Percentiles rank a stretch among this genome's conserved stretches.
Conservation (phyloP, 1,140 invertebrate genomes). For the Drosophila aff. region DNA sequence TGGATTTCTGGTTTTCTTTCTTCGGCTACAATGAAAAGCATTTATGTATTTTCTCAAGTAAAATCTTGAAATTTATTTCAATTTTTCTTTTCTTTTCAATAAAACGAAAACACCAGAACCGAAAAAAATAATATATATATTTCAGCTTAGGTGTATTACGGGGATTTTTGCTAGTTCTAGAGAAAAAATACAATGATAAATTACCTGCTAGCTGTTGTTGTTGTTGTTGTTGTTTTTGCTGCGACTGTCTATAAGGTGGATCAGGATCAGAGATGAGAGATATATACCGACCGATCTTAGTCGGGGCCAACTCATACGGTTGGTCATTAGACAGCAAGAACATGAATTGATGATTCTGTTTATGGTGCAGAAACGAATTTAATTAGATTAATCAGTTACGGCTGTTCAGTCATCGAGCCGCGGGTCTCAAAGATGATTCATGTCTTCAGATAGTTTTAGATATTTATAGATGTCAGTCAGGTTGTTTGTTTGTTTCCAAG, state of each 20-base stretch:
- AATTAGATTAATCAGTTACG: slow-evolving; percentile 82
- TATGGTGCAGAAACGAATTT: slow-evolving; percentile 81
- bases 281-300: slow-evolving; percentile 23
- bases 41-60: slow-evolving; percentile 72
- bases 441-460: slow-evolving; percentile 20
- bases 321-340: slow-evolving; percentile 61
- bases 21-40: slow-evolving; percentile 66
- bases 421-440: slow-evolving; percentile 52
- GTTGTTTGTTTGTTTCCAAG: slow-evolving; percentile 35
- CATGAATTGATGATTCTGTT: slow-evolving; percentile 76
- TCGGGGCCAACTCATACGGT: slow-evolving; percentile 26
- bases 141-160: slow-evolving; percentile 47
- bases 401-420: slow-evolving; percentile 64
- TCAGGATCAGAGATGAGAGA: slow-evolving; percentile 34
- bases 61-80: slow-evolving; percentile 78
- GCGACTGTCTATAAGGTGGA: slow-evolving; percentile 42
- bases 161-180: slow-evolving; percentile 47
- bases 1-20: slow-evolving; percentile 63
- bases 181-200: slow-evolving; percentile 71
- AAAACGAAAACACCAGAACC: slow-evolving; percentile 47
- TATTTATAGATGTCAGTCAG: slow-evolving; percentile 55
- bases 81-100: slow-evolving; percentile 59
- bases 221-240: slow-evolving; percentile 34
- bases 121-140: slow-evolving; percentile 28
- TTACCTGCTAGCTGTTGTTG: slow-evolving; percentile 62